Evolutionary conservation across 2,888 invertebrate species (phyloP).

Genomic region (Cristatella mucedo): DNA sequence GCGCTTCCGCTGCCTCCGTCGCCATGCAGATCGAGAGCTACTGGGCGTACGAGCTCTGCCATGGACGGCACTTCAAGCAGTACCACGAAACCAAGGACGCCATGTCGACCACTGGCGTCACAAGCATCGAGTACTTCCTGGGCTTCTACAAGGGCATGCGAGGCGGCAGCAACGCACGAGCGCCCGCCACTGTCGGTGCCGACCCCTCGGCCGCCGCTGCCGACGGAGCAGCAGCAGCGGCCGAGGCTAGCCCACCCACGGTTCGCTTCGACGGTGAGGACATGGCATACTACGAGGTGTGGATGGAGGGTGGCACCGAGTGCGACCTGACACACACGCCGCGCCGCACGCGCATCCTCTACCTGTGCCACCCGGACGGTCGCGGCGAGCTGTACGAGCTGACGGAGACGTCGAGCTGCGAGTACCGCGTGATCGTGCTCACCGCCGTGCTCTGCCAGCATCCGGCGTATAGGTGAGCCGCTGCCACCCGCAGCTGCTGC

Average conservation of each 20-base stretch:
- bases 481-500: too few relatives aligned
- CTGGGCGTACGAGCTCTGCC: constrained; percentile 93
- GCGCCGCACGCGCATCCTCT: constrained; percentile 61
- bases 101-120: too few relatives aligned
- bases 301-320: constrained; percentile 64
- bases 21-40: constrained; percentile 44
- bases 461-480: constrained; percentile 51
- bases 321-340: constrained; percentile 80
- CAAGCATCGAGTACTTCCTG: too few relatives aligned
- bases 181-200: too few relatives aligned
- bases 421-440: constrained; percentile 77
- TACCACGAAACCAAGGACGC: constrained; percentile 88
- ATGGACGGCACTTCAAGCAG: constrained; percentile 74
- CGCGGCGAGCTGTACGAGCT: constrained; percentile 80
- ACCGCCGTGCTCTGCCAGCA: constrained; percentile 73
- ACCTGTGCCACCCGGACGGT: constrained; percentile 69
- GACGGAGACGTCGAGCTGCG: constrained; percentile 81
- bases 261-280: constrained; percentile 57
- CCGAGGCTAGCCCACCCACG: too few relatives aligned
- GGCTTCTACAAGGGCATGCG: too few relatives aligned
- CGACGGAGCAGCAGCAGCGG: too few relatives aligned
- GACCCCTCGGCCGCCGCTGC: too few relatives aligned
- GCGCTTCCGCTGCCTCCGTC: too few relatives aligned
- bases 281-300: constrained; percentile 64
- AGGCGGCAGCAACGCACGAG: too few relatives aligned